Percentiles rank a stretch among this genome's conserved stretches.
Evolutionary conservation across 1,140 invertebrate species (phyloP).

Genomic region (Episyrphus balteatus): DNA sequence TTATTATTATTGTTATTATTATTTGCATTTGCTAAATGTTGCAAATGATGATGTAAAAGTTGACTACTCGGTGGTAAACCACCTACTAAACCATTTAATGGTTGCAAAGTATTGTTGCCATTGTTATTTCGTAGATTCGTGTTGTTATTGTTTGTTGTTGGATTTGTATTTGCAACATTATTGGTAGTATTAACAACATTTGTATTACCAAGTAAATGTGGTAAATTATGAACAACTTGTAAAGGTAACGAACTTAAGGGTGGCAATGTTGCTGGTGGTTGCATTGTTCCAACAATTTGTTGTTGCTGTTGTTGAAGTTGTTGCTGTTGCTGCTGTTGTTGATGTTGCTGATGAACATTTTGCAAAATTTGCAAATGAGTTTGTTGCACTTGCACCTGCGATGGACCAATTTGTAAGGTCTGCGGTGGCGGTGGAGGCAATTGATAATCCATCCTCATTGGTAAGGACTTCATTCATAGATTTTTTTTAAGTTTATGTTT

Average conservation of each 20-base stretch:
- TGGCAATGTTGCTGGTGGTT: conserved; percentile 20
- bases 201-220: conserved; percentile 20
- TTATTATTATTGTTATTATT: conserved; percentile 27
- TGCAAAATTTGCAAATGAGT: conserved; percentile 10
- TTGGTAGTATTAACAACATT: conserved; percentile 12
- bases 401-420: conserved; percentile 16
- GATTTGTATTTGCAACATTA: conserved; percentile 6
- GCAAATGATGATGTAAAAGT: conserved; percentile 33
- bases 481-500: background rate
- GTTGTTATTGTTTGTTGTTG: conserved; percentile 2
- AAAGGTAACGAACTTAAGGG: conserved; percentile 29
- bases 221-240: conserved; percentile 34
- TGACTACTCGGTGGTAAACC: conserved; percentile 29
- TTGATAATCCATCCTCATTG: conserved; percentile 42
- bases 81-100: conserved; percentile 8
- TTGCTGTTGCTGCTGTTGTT: conserved; percentile 17
- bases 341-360: conserved; percentile 11
- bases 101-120: conserved; percentile 5
- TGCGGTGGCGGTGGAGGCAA: conserved; percentile 35
- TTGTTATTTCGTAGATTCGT: conserved; percentile 18
- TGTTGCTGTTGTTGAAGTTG: conserved; percentile 13
- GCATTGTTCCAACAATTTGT: conserved; percentile 13
- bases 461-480: conserved; percentile 4
- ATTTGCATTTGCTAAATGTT: conserved; percentile 34
- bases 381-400: conserved; percentile 22